Evolutionary conservation across 2,113 vertebrate species (phyloP).

Genomic region (Columba livia): DNA sequence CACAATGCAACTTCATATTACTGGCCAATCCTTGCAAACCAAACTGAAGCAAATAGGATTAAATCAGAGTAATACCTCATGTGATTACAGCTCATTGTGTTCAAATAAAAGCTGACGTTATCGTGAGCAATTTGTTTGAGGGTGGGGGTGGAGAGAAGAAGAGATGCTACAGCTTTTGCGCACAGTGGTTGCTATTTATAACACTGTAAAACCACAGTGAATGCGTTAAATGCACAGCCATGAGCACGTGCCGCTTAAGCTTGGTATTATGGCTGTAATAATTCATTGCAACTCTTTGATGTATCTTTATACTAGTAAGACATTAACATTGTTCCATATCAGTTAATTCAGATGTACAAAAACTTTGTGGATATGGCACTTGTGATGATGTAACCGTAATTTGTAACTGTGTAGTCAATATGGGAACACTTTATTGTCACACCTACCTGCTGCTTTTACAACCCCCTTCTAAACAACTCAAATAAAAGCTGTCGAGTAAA

Average conservation of each 20-base stretch:
- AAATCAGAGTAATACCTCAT: conserved; percentile 43
- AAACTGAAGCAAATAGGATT: conserved; percentile 49
- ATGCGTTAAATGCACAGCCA: neutral
- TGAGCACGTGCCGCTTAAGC: fast-evolving
- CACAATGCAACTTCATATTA: neutral
- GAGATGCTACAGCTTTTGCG: conserved; percentile 23
- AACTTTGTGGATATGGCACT: neutral
- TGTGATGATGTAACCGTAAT: neutral
- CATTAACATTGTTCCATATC: neutral
- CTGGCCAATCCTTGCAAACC: conserved; percentile 27
- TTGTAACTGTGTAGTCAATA: neutral
- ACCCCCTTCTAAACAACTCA: conserved; percentile 1
- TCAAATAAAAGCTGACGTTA: conserved; percentile 46
- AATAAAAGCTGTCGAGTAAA: neutral
- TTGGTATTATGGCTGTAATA: neutral
- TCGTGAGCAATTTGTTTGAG: neutral
- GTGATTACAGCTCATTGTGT: conserved; percentile 50
- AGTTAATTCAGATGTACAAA: neutral
- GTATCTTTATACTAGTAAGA: neutral
- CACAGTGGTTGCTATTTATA: conserved; percentile 6
- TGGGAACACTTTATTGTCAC: neutral
- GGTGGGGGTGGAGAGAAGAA: neutral
- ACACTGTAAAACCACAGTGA: neutral
- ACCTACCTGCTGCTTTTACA: conserved; percentile 21
- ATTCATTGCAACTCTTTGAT: neutral